Percentiles rank a stretch among this genome's conserved stretches.
Conservation (phyloP, 2,888 invertebrate genomes). For the Antheraea yamamai region DNA sequence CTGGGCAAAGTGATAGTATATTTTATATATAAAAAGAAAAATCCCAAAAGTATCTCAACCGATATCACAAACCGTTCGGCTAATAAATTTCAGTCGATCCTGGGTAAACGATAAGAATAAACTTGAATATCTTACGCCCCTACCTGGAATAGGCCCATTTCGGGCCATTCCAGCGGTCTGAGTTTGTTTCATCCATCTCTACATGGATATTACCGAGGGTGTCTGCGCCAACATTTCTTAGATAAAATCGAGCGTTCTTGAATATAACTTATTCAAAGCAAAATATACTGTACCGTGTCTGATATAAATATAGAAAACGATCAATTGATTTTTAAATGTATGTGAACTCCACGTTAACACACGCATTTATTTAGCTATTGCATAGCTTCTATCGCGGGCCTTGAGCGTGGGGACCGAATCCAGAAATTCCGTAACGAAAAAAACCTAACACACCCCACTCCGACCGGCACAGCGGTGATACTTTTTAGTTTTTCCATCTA, state of each 20-base stretch:
- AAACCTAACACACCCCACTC: too few species aligned
- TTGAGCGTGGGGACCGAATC: too few species aligned
- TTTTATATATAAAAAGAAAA: too few species aligned
- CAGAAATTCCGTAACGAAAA: too few species aligned
- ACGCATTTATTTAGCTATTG: too few species aligned
- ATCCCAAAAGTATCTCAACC: not conserved
- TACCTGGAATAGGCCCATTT: constrained; percentile 3
- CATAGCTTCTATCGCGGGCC: too few species aligned
- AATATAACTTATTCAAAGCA: not conserved
- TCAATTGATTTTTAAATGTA: not conserved
- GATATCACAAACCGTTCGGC: not conserved
- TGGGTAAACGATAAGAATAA: constrained; percentile 12
- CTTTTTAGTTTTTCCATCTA: too few species aligned
- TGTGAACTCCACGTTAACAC: not conserved
- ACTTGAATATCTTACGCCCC: not conserved
- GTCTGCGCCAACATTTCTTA: not conserved
- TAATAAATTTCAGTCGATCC: not conserved
- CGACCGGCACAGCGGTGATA: too few species aligned
- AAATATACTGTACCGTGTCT: not conserved
- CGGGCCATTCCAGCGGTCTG: not conserved
- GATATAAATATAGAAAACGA: not conserved
- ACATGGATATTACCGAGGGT: not conserved
- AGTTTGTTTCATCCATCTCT: constrained; percentile 6
- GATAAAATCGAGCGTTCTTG: constrained; percentile 7
- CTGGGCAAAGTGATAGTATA: too few species aligned